A percentile compares a stretch with the other conserved stretches of the same genome.
phyloP scores from a whole-genome alignment of 2,797 vertebrate genomes.

The Macropodus opercularis region DNA sequence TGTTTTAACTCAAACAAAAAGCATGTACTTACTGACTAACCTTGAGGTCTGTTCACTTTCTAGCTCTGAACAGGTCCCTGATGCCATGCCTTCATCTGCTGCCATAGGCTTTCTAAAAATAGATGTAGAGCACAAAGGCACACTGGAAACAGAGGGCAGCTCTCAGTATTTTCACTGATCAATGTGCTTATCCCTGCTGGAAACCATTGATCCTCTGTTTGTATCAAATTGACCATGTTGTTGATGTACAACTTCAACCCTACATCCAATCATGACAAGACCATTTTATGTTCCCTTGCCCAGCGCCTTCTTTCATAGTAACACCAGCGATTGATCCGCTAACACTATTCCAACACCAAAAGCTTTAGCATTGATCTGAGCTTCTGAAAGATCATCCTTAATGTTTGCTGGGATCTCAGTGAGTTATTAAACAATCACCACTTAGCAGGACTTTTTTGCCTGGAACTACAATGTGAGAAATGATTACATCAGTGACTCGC shows the following conservation, averaged over 20 bases:
- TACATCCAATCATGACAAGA: slow-evolving; percentile 49
- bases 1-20: too few relatives aligned
- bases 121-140: slow-evolving; percentile 64
- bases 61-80: slow-evolving; percentile 75
- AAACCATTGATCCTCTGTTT: slow-evolving; percentile 78
- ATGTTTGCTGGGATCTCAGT: slow-evolving; percentile 29
- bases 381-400: slow-evolving; percentile 26
- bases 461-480: slow-evolving; percentile 36
- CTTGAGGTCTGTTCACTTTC: slow-evolving; percentile 76
- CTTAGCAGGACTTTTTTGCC: slow-evolving; percentile 14
- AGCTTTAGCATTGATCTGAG: slow-evolving; percentile 30
- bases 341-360: slow-evolving; percentile 21
- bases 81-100: slow-evolving; percentile 71
- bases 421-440: slow-evolving; percentile 28
- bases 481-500: slow-evolving; percentile 44
- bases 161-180: slow-evolving; percentile 76
- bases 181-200: slow-evolving; percentile 76
- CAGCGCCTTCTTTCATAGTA: slow-evolving; percentile 24
- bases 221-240: slow-evolving; percentile 65
- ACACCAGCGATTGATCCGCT: slow-evolving; percentile 24
- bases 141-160: slow-evolving; percentile 74
- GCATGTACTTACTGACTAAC: slow-evolving; percentile 67
- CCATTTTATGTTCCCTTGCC: slow-evolving; percentile 29
- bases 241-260: slow-evolving; percentile 52
- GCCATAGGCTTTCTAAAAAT: slow-evolving; percentile 79